Conservation (phyloP, 2,888 invertebrate genomes). For the Ischnus inquisitorius region DNA sequence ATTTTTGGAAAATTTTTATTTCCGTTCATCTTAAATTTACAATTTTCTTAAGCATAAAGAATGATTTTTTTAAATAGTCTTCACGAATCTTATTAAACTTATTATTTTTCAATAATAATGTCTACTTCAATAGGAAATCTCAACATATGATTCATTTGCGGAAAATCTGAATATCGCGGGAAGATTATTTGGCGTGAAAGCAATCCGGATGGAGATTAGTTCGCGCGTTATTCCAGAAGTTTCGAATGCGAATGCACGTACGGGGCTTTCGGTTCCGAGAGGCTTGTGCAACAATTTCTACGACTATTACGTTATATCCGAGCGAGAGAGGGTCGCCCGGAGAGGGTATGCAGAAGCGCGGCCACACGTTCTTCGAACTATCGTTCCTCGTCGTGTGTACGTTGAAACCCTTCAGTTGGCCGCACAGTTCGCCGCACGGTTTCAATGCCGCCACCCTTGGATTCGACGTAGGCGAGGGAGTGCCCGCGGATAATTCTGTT, state of each 20-base stretch:
- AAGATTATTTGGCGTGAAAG: constrained; percentile 12
- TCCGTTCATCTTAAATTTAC: too few species aligned
- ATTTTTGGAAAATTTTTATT: too few species aligned
- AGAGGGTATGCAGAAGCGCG: not conserved
- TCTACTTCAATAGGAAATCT: constrained; percentile 27
- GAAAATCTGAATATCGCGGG: not conserved
- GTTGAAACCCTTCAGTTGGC: constrained; percentile 60
- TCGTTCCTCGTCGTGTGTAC: not conserved
- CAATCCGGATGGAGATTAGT: constrained; percentile 6
- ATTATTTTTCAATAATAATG: constrained; percentile 16
- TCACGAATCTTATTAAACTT: too few species aligned
- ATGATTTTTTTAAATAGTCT: too few species aligned
- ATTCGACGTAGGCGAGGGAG: constrained; percentile 70
- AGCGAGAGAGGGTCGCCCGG: constrained; percentile 10
- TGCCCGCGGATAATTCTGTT: constrained; percentile 82
- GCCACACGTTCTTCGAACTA: constrained; percentile 3
- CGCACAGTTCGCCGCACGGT: constrained; percentile 43
- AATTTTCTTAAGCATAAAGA: too few species aligned
- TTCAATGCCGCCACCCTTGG: constrained; percentile 17
- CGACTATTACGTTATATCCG: constrained; percentile 44
- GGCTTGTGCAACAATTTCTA: constrained; percentile 30
- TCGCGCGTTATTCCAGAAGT: constrained; percentile 11
- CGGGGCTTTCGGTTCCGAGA: constrained; percentile 13
- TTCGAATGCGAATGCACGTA: constrained; percentile 51
- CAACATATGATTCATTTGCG: not conserved